Percentiles rank a stretch among this genome's conserved stretches.
phyloP scores from a whole-genome alignment of 2,888 invertebrate species.

The Alcis repandata region DNA sequence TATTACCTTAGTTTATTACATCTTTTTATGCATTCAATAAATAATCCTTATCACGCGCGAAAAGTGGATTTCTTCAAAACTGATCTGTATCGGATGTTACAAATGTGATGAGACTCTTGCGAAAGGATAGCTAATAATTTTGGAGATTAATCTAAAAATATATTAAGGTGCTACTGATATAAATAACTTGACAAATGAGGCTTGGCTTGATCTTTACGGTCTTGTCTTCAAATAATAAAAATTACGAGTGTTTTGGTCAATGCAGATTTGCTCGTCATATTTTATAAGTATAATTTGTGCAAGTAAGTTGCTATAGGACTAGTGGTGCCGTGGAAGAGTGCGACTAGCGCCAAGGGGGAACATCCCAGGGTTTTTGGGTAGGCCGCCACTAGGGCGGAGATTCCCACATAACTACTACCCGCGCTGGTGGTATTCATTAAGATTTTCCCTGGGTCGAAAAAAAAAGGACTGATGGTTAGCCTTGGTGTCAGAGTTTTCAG shows the following conservation, averaged over 20 bases:
- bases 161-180: neutral
- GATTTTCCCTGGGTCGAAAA: no score
- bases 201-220: neutral
- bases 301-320: no score
- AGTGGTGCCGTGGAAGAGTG: no score
- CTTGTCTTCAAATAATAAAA: neutral
- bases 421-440: no score
- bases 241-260: neutral
- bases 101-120: slow-evolving; percentile 39
- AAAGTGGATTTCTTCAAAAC: slow-evolving; percentile 38
- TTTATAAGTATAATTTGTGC: no score
- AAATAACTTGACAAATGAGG: neutral
- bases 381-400: no score
- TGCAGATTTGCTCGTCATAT: no score
- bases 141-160: slow-evolving; percentile 28
- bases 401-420: no score
- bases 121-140: slow-evolving; percentile 41
- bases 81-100: slow-evolving; percentile 43
- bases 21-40: slow-evolving; percentile 22
- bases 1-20: slow-evolving; percentile 3
- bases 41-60: slow-evolving; percentile 26
- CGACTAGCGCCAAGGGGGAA: no score
- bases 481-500: no score
- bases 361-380: no score
- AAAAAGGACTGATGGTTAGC: no score